Conservation (phyloP, 2,797 vertebrate genomes). For the Capromys pilorides region DNA sequence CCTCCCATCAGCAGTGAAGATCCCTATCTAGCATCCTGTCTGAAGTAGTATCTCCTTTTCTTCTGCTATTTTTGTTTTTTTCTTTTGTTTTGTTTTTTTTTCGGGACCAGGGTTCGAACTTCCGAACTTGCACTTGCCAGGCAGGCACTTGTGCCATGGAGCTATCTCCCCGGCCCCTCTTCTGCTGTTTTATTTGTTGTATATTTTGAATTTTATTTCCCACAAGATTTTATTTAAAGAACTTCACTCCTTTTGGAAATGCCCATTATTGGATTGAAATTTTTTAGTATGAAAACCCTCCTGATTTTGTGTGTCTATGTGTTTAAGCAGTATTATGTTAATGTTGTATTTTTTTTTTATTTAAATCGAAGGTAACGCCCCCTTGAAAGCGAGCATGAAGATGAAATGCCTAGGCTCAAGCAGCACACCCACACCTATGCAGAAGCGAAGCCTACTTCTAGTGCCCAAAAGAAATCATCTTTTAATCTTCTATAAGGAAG, state of each 20-base stretch:
- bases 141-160: no score
- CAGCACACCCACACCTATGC: background rate
- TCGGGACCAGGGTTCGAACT: no score
- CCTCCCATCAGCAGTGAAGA: conserved; percentile 44
- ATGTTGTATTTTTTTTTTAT: background rate
- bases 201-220: conserved; percentile 71
- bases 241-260: conserved; percentile 68
- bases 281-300: conserved; percentile 63
- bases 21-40: background rate
- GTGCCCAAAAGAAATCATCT: conserved; percentile 51
- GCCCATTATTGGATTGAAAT: conserved; percentile 63
- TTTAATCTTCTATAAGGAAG: conserved; percentile 48
- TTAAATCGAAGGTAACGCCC: conserved; percentile 59
- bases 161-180: no score
- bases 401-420: conserved; percentile 41
- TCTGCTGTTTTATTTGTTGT: conserved; percentile 66
- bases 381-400: conserved; percentile 52
- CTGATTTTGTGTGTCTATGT: conserved; percentile 29
- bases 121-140: no score
- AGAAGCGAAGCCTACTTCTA: conserved; percentile 45
- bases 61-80: no score
- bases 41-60: conserved; percentile 58
- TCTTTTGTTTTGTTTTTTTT: no score
- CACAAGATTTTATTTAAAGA: conserved; percentile 77
- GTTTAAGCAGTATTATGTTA: conserved; percentile 66